phyloP scores from a whole-genome alignment of 2,113 vertebrate genomes.

The Aramus guarauna region DNA sequence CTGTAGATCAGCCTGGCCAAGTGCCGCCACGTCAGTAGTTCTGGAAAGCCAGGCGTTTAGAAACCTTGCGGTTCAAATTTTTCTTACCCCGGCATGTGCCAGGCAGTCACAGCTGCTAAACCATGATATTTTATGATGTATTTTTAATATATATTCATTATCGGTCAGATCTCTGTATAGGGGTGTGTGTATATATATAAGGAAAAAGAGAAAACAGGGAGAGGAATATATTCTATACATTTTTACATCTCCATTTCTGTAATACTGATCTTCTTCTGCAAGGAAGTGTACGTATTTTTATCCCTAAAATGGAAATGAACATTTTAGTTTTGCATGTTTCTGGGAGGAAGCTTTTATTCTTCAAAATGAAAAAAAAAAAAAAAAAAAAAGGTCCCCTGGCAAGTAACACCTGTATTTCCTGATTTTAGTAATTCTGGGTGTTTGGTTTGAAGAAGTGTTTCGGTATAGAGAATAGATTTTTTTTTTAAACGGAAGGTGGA shows the following conservation, averaged over 20 bases:
- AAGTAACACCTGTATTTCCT: not conserved
- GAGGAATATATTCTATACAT: not conserved
- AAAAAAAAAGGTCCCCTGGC: not conserved
- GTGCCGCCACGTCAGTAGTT: not conserved
- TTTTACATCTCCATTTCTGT: not conserved
- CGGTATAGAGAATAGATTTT: not conserved
- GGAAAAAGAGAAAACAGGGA: not conserved
- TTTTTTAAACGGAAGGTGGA: not conserved
- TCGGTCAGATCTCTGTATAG: not conserved
- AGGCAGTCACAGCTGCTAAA: not conserved
- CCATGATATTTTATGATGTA: not conserved
- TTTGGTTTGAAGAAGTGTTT: not conserved
- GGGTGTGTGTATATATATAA: not conserved
- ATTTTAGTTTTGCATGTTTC: not conserved
- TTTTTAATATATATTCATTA: not conserved
- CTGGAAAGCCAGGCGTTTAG: not conserved
- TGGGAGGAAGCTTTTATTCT: not conserved
- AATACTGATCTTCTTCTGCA: not conserved
- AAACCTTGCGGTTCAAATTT: not conserved
- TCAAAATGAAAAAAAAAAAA: not conserved
- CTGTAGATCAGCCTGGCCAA: constrained; percentile 1
- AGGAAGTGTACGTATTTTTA: not conserved
- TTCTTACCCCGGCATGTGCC: not conserved
- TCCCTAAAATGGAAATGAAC: not conserved
- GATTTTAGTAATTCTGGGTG: not conserved